A percentile compares a stretch with the other conserved stretches of the same genome.
Conservation (phyloP, 2,113 vertebrate species). For the Chauna torquata region DNA sequence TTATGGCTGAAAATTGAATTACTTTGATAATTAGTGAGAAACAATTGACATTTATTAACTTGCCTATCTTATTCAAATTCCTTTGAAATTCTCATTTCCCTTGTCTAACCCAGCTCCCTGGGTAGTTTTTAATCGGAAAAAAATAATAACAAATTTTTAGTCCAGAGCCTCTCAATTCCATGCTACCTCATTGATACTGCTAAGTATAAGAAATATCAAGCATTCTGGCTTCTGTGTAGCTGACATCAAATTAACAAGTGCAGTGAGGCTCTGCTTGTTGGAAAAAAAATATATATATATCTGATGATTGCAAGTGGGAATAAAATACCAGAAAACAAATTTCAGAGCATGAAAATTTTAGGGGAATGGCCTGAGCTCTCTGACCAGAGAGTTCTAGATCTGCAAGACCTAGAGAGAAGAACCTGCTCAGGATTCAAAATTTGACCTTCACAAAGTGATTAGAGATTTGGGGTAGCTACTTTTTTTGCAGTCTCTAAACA, state of each 20-base stretch:
- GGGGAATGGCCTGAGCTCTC: rapidly evolving
- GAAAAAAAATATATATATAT: not conserved
- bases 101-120: not conserved
- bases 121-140: not conserved
- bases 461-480: not conserved
- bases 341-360: not conserved
- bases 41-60: not conserved
- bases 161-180: not conserved
- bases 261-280: not conserved
- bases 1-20: not conserved
- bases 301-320: not conserved
- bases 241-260: not conserved
- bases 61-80: not conserved
- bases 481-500: not conserved
- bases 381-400: not conserved
- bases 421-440: not conserved
- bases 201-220: not conserved
- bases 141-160: not conserved
- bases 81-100: not conserved
- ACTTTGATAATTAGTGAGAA: not conserved
- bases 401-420: not conserved
- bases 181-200: not conserved
- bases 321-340: not conserved
- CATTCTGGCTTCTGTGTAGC: not conserved
- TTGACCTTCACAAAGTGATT: not conserved